Evolutionary conservation across 1,140 invertebrate genomes (phyloP), one percentile per base, ranked within the genome.

Genomic region (Phenacoccus solenopsis): DNA sequence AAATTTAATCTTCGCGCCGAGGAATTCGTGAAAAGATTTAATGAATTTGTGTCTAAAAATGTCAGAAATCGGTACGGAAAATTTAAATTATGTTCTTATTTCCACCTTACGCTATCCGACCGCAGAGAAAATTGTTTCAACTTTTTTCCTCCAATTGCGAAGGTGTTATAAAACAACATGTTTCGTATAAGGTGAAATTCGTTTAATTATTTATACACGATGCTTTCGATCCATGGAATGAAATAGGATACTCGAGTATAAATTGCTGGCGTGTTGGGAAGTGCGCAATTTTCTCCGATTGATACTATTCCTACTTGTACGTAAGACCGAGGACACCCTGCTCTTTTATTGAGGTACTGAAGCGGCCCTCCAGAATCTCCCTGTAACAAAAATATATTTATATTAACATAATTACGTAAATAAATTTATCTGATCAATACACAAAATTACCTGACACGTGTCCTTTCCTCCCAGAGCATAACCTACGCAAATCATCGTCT

Each of bases 371-470:
- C 85, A 20, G 85, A 86, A 75, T 87, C 86, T 30, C 86, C 86
- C 85, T 87, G 76, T n/a, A n/a, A 25, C 74, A 71, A 71, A 32
- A 75, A 35, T 21, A 35, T 24, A 69, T 10, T 38, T 10, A 38
- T n/a, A 38, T n/a, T n/a, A 38, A 38, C 9, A 10, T 9, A 38
- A 38, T n/a, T 9, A 10, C 9, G 32, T 38, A 10, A 38, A n/a
- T 9, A 9, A 38, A 35, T 64, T 68, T 74, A n/a, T n/a, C n/a
- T n/a, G n/a, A n/a, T n/a, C n/a, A n/a, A n/a, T n/a, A n/a, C n/a
- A n/a, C n/a, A n/a, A n/a, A n/a, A n/a, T n/a, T 32, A 85, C 87
- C 81, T 90, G 88, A 74, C 90, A 91, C 0, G 89, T 89, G 73
- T 91, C 90, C 73, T 85, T 86, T 1, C 88, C 88, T 0, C 88